A percentile compares a stretch with the other conserved stretches of the same genome.
phyloP scores from a whole-genome alignment of 2,797 vertebrate species.

The Ibycter americanus region DNA sequence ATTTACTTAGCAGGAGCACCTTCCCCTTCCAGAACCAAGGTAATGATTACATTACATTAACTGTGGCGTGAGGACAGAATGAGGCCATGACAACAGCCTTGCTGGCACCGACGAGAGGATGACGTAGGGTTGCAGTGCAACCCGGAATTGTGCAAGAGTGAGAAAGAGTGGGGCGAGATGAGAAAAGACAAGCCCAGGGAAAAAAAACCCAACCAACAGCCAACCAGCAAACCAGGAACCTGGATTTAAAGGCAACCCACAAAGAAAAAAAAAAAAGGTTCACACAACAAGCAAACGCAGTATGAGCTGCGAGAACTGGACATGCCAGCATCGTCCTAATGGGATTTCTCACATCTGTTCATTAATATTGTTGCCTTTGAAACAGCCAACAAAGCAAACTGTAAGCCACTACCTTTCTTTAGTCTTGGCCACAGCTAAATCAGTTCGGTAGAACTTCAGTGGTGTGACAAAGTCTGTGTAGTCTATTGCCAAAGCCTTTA shows the following conservation, averaged over 20 bases:
- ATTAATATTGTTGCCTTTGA: not conserved
- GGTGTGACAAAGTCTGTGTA: not conserved
- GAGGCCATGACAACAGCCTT: not conserved
- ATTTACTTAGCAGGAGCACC: slow-evolving; percentile 57
- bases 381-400: slow-evolving; percentile 13
- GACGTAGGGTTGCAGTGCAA: not conserved
- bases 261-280: not conserved
- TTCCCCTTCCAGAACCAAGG: slow-evolving; percentile 23
- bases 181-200: not conserved
- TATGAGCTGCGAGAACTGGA: not conserved
- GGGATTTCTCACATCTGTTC: not conserved
- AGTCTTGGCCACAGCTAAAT: not conserved
- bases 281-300: not conserved
- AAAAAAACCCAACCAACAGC: not conserved
- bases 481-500: not conserved
- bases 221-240: not conserved
- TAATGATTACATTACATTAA: slow-evolving; percentile 50
- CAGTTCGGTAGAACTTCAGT: not conserved
- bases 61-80: not conserved
- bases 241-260: not conserved
- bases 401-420: not conserved
- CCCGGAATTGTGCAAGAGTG: not conserved
- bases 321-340: not conserved
- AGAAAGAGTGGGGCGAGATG: not conserved
- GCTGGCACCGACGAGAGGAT: not conserved